Evolutionary conservation across 2,113 vertebrate species (phyloP), one percentile per base, ranked within the genome.

Genomic region (Budorcas taxicolor): DNA sequence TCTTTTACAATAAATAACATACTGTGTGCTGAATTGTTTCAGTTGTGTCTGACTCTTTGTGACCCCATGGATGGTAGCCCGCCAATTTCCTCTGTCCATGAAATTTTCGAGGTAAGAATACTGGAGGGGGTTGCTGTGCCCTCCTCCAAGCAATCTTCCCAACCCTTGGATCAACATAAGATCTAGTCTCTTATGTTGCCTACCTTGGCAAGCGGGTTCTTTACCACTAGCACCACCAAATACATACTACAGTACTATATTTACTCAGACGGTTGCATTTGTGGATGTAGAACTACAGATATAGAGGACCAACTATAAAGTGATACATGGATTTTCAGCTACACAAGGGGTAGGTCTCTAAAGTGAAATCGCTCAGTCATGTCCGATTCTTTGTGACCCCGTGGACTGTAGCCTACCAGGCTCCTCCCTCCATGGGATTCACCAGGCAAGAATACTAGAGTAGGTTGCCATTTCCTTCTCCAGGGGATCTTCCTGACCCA

Each of bases 361-460:
- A 71, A 40, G n/a, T 67, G n/a, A 36, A 67, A 67, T 67, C 0
- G 0, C 2, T 36, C 17, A 71, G 4, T 71, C 2, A 2, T 71
- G n/a, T 21, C n/a, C 0, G 0, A 71, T n/a, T 36, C 64, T 62
- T 62, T 36, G 19, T 0, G 4, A 71, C n/a, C n/a, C 19, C 0
- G 4, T 21, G 9, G n/a, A 71, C 64, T 71, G 64, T 71, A 11
- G n/a, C 9, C n/a, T 10, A 36, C 17, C n/a, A 71, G n/a, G 64
- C 19, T 71, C 64, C n/a, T 21, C n/a, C n/a, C 17, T 71, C n/a
- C 4, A 36, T 36, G 64, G 4, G 17, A 71, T 71, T 36, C 17
- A 36, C 17, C 17, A 71, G n/a, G n/a, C 64, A 71, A 71, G n/a
- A 36, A 71, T 71, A 71, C 17, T 71, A 5, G 64, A 23, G n/a